Evolutionary conservation across 2,888 invertebrate species (phyloP).

Genomic region (Macaria liturata): DNA sequence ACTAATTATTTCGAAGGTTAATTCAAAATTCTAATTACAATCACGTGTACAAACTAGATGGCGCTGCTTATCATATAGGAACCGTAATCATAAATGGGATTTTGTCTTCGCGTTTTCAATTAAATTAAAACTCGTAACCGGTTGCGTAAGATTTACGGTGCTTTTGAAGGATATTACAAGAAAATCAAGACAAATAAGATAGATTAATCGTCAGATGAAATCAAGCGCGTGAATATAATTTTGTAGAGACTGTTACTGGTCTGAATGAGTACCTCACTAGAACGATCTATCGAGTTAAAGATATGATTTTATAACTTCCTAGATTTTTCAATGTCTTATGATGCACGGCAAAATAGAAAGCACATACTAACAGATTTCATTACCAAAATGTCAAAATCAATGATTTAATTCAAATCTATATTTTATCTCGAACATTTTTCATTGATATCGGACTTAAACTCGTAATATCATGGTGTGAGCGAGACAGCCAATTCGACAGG

Average conservation of each 20-base stretch:
- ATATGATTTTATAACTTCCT: too few species aligned
- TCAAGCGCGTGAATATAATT: constrained; percentile 62
- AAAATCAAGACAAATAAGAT: constrained; percentile 60
- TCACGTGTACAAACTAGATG: constrained; percentile 15
- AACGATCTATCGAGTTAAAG: too few species aligned
- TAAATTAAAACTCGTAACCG: constrained; percentile 42
- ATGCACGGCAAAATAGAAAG: too few species aligned
- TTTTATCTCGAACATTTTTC: too few species aligned
- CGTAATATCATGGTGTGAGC: too few species aligned
- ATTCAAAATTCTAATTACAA: constrained; percentile 24
- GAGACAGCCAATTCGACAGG: too few species aligned
- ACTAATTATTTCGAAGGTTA: not conserved
- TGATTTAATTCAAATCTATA: too few species aligned
- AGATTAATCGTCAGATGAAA: constrained; percentile 57
- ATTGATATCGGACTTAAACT: too few species aligned
- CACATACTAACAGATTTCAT: too few species aligned
- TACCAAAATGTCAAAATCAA: too few species aligned
- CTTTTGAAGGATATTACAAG: constrained; percentile 56
- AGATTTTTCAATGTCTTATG: too few species aligned
- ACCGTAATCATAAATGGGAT: constrained; percentile 28
- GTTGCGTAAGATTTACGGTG: constrained; percentile 39
- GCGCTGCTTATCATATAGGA: constrained; percentile 14
- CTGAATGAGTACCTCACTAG: too few species aligned
- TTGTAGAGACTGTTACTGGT: constrained; percentile 49
- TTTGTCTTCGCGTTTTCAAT: constrained; percentile 42